Evolutionary conservation across 2,113 vertebrate species (phyloP), one percentile per base, ranked within the genome.

Genomic region (Labeo catla): DNA sequence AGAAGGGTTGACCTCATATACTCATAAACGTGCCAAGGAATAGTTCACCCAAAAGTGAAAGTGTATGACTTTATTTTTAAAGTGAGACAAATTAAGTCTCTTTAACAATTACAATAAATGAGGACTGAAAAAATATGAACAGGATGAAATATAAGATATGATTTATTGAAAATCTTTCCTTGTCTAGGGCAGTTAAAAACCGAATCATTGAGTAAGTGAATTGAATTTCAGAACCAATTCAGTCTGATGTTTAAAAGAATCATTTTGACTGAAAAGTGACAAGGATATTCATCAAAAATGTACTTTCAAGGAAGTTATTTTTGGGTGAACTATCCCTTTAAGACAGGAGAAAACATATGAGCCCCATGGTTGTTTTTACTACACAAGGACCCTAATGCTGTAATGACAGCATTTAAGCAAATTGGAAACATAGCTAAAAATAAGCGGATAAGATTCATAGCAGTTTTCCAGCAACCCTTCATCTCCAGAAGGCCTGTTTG

Each of bases 391-490:
- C 52, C 21, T n/a, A 12, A 74, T 28, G 36, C 39, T 63, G 39
- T 86, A 74, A 86, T 81, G 78, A 81, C 78, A 63, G 68, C 52
- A 86, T 63, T 47, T 65, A 61, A 72, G 68, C 59, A 74, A 23
- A 43, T n/a, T 36, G 57, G 16, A 81, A 74, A 63, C 23, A 76
- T 39, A 61, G 57, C 68, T 63, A 86, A 86, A 81, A 81, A 86
- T 81, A 86, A 74, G 65, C 13, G 72, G 47, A 82, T 65, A 52
- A 15, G 12, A 49, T 74, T 49, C 70, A 81, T 4, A 74, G 28
- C 54, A 76, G 57, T 66, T 81, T 86, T 82, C 85, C 85, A 82
- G 23, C 54, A 65, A 61, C 28, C 59, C 43, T 45, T 50, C 21
- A 50, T 78, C 73, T 73, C 68, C 43, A 12, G 70, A 80, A 65